These are phyloP conservation scores for Xylocampa areola DNA, from an alignment of 2,888 invertebrate genomes.

Conservation along the genomic window DNA sequence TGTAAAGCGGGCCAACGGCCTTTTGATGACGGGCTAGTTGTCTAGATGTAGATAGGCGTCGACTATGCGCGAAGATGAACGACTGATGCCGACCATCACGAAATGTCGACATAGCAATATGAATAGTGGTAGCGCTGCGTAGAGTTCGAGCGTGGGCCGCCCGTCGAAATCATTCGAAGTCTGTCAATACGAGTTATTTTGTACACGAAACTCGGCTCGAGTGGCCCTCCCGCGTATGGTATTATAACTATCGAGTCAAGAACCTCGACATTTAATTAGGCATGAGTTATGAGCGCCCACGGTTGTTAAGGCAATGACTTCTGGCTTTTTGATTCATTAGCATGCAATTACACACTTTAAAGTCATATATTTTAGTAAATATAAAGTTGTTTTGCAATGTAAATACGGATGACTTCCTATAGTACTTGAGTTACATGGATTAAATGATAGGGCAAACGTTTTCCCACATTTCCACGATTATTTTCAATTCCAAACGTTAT, in stretches of 20 bases:
- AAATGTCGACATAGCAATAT: constrained; percentile 68
- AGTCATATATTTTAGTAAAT: constrained; percentile 47
- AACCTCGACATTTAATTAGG: constrained; percentile 85
- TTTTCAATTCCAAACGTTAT: constrained; percentile 42
- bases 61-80: constrained; percentile 64
- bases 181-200: constrained; percentile 63
- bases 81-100: constrained; percentile 63
- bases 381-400: constrained; percentile 52
- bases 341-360: constrained; percentile 68
- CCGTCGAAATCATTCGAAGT: constrained; percentile 40
- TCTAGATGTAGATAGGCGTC: constrained; percentile 66
- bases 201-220: constrained; percentile 60
- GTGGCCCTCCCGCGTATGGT: constrained; percentile 59
- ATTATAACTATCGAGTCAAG: constrained; percentile 74
- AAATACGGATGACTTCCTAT: constrained; percentile 46
- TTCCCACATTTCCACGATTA: constrained; percentile 51
- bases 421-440: constrained; percentile 19
- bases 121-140: constrained; percentile 64
- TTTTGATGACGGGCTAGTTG: constrained; percentile 72
- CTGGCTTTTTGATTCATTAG: constrained; percentile 81
- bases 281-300: constrained; percentile 84
- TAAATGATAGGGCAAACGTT: constrained; percentile 9
- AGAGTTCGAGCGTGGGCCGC: constrained; percentile 61
- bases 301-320: constrained; percentile 79
- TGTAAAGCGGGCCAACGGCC: constrained; percentile 82